Conservation (phyloP, 2,113 vertebrate genomes). For the Myocastor coypus region DNA sequence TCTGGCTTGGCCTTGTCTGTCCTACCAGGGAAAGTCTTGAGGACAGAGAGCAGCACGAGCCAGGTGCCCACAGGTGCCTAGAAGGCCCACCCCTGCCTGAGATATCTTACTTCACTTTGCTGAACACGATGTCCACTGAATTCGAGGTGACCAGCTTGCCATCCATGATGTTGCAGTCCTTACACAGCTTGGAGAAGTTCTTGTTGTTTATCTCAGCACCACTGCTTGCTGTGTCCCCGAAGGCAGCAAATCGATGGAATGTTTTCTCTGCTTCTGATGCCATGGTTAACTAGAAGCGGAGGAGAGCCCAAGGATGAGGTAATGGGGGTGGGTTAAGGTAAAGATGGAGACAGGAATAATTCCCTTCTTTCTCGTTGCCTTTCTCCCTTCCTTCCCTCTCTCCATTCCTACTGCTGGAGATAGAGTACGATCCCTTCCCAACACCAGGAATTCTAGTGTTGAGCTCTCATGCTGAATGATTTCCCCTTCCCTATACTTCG, state of each 20-base stretch:
- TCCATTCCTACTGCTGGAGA: background rate
- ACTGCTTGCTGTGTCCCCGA: slow-evolving; percentile 89
- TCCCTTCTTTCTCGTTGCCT: background rate
- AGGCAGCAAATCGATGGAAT: slow-evolving; percentile 91
- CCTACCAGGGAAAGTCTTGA: background rate
- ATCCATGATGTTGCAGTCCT: slow-evolving; percentile 92
- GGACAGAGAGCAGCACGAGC: background rate
- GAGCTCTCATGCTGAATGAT: background rate
- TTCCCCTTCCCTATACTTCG: background rate
- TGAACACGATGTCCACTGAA: slow-evolving; percentile 93
- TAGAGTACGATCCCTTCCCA: background rate
- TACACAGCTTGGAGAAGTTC: slow-evolving; percentile 94
- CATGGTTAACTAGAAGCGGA: slow-evolving; percentile 53
- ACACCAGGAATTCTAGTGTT: background rate
- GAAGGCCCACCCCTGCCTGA: background rate
- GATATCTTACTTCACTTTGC: slow-evolving; percentile 93
- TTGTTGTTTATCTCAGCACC: slow-evolving; percentile 92
- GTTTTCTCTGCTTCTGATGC: slow-evolving; percentile 85
- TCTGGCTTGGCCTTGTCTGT: background rate
- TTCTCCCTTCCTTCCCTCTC: background rate
- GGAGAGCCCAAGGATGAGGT: background rate
- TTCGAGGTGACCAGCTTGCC: slow-evolving; percentile 91
- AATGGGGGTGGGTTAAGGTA: background rate
- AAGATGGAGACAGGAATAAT: background rate
- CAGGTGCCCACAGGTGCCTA: background rate